A percentile compares a stretch with the other conserved stretches of the same genome.
These are phyloP conservation scores for Andrena minutula DNA, from an alignment of 2,888 invertebrate species.

Conservation along the genomic window DNA sequence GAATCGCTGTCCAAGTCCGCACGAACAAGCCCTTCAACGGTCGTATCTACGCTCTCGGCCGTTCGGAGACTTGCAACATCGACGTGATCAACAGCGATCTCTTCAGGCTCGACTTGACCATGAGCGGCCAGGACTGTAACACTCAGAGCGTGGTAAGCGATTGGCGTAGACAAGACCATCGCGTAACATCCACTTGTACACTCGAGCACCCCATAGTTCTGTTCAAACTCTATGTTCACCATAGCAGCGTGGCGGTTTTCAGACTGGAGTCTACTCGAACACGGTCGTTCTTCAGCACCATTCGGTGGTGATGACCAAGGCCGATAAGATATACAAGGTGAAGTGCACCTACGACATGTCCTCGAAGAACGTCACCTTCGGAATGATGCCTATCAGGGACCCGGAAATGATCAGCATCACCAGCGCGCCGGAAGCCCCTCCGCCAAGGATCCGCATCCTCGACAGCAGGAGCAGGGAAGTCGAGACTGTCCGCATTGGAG, in stretches of 20 bases:
- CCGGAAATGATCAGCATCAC: conserved; percentile 98
- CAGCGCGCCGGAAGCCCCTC: conserved; percentile 97
- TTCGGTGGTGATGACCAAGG: conserved; percentile 98
- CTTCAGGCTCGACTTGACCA: conserved; percentile 96
- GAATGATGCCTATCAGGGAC: conserved; percentile 98
- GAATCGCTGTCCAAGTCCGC: conserved; percentile 96
- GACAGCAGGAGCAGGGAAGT: conserved; percentile 95
- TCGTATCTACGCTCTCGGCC: conserved; percentile 96
- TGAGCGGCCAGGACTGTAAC: conserved; percentile 97
- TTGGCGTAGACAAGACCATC: not conserved
- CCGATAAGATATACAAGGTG: conserved; percentile 98
- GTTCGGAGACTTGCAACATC: conserved; percentile 97
- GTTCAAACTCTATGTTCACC: conserved; percentile 69
- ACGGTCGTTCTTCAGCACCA: conserved; percentile 97
- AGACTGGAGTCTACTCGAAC: conserved; percentile 97
- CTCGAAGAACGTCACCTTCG: conserved; percentile 97
- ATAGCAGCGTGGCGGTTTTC: conserved; percentile 83
- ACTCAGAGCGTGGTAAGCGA: conserved; percentile 95
- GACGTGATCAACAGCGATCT: conserved; percentile 96
- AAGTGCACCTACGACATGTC: conserved; percentile 98
- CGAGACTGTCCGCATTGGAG: conserved; percentile 97
- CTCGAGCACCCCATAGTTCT: conserved; percentile 45
- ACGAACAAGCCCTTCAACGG: conserved; percentile 98
- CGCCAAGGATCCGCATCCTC: conserved; percentile 96
- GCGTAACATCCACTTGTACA: conserved; percentile 7